A percentile compares a stretch with the other conserved stretches of the same genome.
phyloP scores from a whole-genome alignment of 2,113 vertebrate genomes.

The Raja brachyura region DNA sequence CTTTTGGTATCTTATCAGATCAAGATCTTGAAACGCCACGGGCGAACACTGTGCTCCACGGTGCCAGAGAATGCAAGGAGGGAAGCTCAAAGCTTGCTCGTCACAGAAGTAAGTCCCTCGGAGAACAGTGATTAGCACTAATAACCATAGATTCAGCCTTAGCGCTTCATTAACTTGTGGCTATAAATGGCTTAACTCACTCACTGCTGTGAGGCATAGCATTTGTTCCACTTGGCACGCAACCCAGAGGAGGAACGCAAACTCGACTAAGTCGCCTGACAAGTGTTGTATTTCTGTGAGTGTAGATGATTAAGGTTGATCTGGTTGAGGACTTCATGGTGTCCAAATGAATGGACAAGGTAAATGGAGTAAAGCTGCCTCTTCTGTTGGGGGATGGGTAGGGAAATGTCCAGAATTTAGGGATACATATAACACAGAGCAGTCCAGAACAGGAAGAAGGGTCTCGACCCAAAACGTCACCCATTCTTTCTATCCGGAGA shows the following conservation, averaged over 20 bases:
- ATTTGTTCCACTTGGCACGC: not conserved
- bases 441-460: too few species aligned
- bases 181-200: not conserved
- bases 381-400: not conserved
- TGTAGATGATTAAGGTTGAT: not conserved
- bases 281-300: not conserved
- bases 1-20: constrained; percentile 60
- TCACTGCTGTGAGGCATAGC: not conserved
- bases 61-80: constrained; percentile 81
- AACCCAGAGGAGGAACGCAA: too few species aligned
- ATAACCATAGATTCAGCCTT: not conserved
- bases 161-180: too few species aligned
- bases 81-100: constrained; percentile 86
- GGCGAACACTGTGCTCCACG: constrained; percentile 75
- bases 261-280: too few species aligned
- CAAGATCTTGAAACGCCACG: constrained; percentile 73
- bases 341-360: not conserved
- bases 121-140: not conserved
- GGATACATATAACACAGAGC: too few species aligned
- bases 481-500: too few species aligned
- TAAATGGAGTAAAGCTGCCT: not conserved
- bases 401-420: too few species aligned
- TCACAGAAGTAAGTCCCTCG: constrained; percentile 75
- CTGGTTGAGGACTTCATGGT: not conserved
- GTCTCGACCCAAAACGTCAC: too few species aligned